Percentiles rank a stretch among this genome's conserved stretches.
Evolutionary conservation across 2,888 invertebrate species (phyloP).

Genomic region (Cistogaster globosa): DNA sequence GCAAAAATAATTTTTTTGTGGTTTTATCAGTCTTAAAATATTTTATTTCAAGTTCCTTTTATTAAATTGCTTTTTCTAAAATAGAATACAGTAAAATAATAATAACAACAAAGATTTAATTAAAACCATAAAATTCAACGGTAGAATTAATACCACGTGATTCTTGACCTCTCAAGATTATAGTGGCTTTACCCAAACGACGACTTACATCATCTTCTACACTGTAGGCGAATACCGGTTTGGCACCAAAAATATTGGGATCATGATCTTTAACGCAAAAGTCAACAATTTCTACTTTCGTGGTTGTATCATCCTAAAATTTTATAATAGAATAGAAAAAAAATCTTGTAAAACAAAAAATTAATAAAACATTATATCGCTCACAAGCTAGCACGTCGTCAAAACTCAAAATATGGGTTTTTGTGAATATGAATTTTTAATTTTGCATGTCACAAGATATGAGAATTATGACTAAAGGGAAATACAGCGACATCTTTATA

Average conservation of each 20-base stretch:
- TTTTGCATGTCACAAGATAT: no score
- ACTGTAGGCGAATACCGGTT: constrained; percentile 23
- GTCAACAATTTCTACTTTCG: neutral
- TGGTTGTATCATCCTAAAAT: neutral
- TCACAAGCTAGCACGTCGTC: no score
- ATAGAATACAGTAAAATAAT: no score
- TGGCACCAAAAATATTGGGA: constrained; percentile 19
- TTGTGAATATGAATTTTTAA: no score
- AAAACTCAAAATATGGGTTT: no score
- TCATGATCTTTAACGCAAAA: constrained; percentile 31
- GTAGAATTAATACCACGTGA: constrained; percentile 32
- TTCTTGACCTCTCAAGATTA: constrained; percentile 25
- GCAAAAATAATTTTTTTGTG: no score
- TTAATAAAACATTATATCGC: neutral
- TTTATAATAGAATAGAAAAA: neutral
- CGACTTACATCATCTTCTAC: neutral
- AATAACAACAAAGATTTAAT: no score
- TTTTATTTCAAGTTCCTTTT: no score
- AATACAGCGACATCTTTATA: no score
- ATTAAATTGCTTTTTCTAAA: no score
- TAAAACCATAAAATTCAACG: constrained; percentile 15
- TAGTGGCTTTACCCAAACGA: constrained; percentile 1
- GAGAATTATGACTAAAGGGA: no score
- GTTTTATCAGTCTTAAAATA: no score
- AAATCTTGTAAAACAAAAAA: neutral